Base-by-base conservation (phyloP, 2,113 vertebrate genomes). In the Glaucomys volans region DNA sequence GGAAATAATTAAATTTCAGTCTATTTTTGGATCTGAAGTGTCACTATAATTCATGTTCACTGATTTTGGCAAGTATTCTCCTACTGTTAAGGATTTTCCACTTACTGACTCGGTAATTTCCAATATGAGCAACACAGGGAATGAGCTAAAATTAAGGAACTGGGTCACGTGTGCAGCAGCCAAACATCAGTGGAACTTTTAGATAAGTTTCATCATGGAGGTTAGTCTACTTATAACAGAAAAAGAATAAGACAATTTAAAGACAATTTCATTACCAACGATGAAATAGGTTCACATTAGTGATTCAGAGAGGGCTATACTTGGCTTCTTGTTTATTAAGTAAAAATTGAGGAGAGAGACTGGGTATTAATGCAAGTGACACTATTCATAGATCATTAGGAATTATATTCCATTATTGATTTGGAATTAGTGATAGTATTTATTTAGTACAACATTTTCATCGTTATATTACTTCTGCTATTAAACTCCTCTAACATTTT, bases 1-100 rank as follows among this genome's bases (percentile, higher is more conserved):
- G 47, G 89, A 91, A 88, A 94, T 66, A 79, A 96, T 90, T 62
- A 83, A 94, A 74, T 87, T 54, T 74, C 22, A 87, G 30, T 92
- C 81, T 93, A 47, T 52, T 95, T 96, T 95, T 95, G 62, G 69
- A 66, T 30, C 59, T 50, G 24, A 35, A 95, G n/a, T 76, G 42
- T 66, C 71, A 26, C 14, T 57, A 20, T 87, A 92, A 92, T 80
- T 81, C 57, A 87, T 0, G 5, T 71, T 87, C 35, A 81, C 37
- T 93, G 50, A 64, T 72, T 93, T 87, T 88, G 86, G 71, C 91
- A 96, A 90, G 69, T 5, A 11, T 12, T 87, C 50, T 80, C 42
- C 66, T 80, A 13, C n/a, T 35, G 24, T 81, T 72, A 92, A 92
- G 35, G 62, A 71, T 71, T 95, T 95, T 97, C 86, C 85, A 72